These are phyloP conservation scores for Dicrurus megarhynchus DNA, from an alignment of 2,113 vertebrate species.

Conservation along the genomic window DNA sequence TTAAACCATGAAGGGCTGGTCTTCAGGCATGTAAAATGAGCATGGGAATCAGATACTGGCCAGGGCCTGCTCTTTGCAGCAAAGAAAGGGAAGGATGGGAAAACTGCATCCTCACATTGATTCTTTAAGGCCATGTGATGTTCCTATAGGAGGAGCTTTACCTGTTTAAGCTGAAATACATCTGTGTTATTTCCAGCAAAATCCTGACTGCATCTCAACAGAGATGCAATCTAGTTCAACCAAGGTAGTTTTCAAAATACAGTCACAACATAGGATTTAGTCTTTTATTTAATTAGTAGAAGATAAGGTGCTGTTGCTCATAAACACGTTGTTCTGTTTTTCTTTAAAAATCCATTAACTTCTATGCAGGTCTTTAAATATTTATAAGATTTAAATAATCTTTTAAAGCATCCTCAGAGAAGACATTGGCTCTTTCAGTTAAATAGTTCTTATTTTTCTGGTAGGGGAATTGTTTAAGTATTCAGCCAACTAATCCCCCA, in stretches of 20 bases:
- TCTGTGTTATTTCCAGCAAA: not conserved
- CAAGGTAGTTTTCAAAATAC: not conserved
- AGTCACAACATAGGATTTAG: not conserved
- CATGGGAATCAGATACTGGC: too few species aligned
- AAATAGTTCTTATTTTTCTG: not conserved
- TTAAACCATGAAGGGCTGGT: not conserved
- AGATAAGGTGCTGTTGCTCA: not conserved
- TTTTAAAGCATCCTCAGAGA: conserved; percentile 18
- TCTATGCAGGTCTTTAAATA: not conserved
- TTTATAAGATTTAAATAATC: conserved; percentile 31
- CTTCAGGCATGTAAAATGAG: not conserved
- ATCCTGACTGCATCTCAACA: not conserved
- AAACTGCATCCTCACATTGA: not conserved
- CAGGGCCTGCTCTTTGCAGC: not conserved
- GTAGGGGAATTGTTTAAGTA: not conserved
- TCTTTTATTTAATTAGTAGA: not conserved
- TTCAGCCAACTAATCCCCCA: not conserved
- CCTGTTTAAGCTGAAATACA: not conserved
- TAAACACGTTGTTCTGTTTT: not conserved
- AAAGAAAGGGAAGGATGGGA: not conserved
- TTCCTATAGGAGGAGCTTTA: not conserved
- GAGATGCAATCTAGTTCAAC: not conserved
- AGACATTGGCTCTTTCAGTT: not conserved
- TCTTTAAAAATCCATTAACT: conserved; percentile 14
- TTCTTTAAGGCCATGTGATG: not conserved